Conservation (phyloP, 2,888 invertebrate species). For the Prosapia bicincta region DNA sequence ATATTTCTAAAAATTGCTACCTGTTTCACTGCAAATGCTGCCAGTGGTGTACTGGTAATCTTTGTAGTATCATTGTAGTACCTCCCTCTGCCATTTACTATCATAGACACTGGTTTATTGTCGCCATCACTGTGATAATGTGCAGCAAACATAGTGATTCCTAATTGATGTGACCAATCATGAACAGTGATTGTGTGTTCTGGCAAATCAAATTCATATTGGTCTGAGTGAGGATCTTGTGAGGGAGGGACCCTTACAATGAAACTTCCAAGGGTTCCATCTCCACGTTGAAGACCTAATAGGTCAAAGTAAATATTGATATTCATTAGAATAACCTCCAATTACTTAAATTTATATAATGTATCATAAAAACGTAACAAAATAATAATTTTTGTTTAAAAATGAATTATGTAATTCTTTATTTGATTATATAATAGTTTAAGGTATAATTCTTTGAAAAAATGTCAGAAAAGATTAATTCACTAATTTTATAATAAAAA, state of each 20-base stretch:
- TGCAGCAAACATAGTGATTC: constrained; percentile 71
- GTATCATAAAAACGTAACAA: too few relatives aligned
- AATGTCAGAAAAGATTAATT: too few relatives aligned
- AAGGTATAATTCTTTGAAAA: too few relatives aligned
- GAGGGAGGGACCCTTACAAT: constrained; percentile 66
- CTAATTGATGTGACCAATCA: constrained; percentile 77
- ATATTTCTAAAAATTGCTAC: too few relatives aligned
- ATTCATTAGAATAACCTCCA: too few relatives aligned
- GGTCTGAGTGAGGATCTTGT: constrained; percentile 53
- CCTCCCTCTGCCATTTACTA: constrained; percentile 76
- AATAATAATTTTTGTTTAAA: too few relatives aligned
- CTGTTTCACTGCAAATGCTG: constrained; percentile 63
- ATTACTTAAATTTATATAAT: too few relatives aligned
- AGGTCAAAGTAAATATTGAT: too few relatives aligned
- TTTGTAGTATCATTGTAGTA: constrained; percentile 46
- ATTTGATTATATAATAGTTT: too few relatives aligned
- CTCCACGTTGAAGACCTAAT: constrained; percentile 81
- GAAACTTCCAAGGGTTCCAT: constrained; percentile 77
- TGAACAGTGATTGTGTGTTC: constrained; percentile 72
- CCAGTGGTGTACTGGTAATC: constrained; percentile 55
- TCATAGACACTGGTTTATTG: constrained; percentile 76
- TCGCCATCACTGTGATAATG: constrained; percentile 80
- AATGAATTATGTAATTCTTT: too few relatives aligned
- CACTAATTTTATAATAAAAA: too few relatives aligned
- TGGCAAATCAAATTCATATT: constrained; percentile 76